Evolutionary conservation across 2,113 vertebrate genomes (phyloP), one percentile per base, ranked within the genome.

Genomic region (Silurus meridionalis): DNA sequence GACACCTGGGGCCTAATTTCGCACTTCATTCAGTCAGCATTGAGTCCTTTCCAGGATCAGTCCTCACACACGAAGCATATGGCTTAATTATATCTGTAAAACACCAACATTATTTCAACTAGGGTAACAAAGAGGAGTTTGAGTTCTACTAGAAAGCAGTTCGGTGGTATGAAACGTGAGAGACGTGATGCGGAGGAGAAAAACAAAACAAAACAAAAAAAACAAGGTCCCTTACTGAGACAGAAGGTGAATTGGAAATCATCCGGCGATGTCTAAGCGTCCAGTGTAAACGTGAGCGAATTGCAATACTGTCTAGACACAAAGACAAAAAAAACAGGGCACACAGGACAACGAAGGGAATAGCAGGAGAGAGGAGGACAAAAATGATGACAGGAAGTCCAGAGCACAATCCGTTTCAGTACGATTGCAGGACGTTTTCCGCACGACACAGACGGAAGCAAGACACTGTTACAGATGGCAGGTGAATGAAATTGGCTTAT

Each of bases 81-180:
- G 95, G 94, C 95, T 95, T 95, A 94, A 94, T 86, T 85, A 94
- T 94, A 94, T 95, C 90, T 93, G 92, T 92, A 92, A 94, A 94
- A 93, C 88, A 85, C 91, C 71, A 53, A 87, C 52, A 87, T 78
- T 37, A 64, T 57, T 92, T 94, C 87, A 83, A 90, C 92, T 93
- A 91, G 88, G 63, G 88, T 85, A 89, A 82, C 64, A 81, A 71
- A 25, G 50, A 79, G 21, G 50, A 75, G 63, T 74, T 71, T 46
- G 1, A 85, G 90, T 80, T 90, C 85, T 91, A 87, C 83, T 85
- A 87, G 69, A 53, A 83, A 83, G 88, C 66, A 77, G 67, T 91
- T 84, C 88, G 84, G 88, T 85, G 90, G 90, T 58, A 85, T 53
- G 63, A 58, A 82, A 84, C 67, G 84, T 86, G 77, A 19, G 78